A percentile compares a stretch with the other conserved stretches of the same genome.
Evolutionary conservation across 2,888 invertebrate species (phyloP).

Genomic region (Tetropium fuscum): DNA sequence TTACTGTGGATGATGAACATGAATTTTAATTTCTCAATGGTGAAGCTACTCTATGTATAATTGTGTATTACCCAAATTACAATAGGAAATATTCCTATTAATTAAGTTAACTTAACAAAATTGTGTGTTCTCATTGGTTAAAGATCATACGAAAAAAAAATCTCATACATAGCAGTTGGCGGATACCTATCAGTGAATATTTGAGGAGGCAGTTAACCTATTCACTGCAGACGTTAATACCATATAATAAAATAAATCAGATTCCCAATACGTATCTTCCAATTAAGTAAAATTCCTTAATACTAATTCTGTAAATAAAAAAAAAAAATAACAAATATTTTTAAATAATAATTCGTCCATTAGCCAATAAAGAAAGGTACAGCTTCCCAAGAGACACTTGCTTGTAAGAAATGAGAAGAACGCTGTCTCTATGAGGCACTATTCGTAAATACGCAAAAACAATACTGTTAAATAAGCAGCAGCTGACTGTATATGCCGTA

Average conservation of each 20-base stretch:
- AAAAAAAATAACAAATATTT: slow-evolving; percentile 17
- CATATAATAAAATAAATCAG: slow-evolving; percentile 14
- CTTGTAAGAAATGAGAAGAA: slow-evolving; percentile 30
- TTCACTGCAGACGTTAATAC: neutral
- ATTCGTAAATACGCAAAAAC: slow-evolving; percentile 5
- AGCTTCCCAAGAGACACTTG: slow-evolving; percentile 36
- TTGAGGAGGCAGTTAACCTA: neutral
- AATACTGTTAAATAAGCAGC: slow-evolving; percentile 28
- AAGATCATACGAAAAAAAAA: no score
- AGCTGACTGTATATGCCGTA: slow-evolving; percentile 17
- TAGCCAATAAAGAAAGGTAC: slow-evolving; percentile 28
- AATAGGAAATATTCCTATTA: no score
- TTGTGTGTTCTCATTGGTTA: no score
- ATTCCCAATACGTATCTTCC: neutral
- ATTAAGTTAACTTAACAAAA: no score
- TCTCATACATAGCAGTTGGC: no score
- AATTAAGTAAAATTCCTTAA: slow-evolving; percentile 21
- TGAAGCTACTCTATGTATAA: no score
- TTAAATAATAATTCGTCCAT: slow-evolving; percentile 35
- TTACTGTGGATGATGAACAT: no score
- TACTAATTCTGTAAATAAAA: slow-evolving; percentile 11
- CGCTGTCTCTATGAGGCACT: slow-evolving; percentile 29
- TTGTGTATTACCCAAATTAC: no score
- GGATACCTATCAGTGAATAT: neutral
- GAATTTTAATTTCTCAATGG: no score